These are phyloP conservation scores for Apotomis betuletana DNA, from an alignment of 2,888 invertebrate genomes.

Conservation along the genomic window DNA sequence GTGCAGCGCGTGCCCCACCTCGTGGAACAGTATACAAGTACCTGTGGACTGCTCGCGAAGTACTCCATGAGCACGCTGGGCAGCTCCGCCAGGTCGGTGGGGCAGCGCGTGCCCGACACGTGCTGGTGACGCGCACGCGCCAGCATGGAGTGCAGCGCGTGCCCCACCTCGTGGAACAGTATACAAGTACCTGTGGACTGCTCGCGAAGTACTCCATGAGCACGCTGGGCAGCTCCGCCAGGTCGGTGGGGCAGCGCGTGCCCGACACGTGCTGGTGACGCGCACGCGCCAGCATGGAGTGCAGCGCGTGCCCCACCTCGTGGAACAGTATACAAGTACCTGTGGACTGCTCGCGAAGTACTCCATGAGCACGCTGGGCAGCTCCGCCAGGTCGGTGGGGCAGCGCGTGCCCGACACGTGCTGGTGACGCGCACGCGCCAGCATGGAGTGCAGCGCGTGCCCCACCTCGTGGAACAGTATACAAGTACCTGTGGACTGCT, in stretches of 20 bases:
- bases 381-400: conserved; percentile 72
- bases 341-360: not conserved
- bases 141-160: conserved; percentile 93
- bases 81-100: conserved; percentile 97
- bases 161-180: conserved; percentile 80
- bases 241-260: conserved; percentile 84
- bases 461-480: conserved; percentile 89
- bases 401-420: conserved; percentile 99
- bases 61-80: conserved; percentile 97
- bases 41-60: conserved; percentile 70
- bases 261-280: conserved; percentile 83
- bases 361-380: conserved; percentile 7
- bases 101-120: conserved; percentile 93
- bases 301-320: no score
- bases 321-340: no score
- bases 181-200: conserved; percentile 83
- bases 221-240: conserved; percentile 90
- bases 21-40: no score
- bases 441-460: conserved; percentile 97
- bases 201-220: conserved; percentile 72
- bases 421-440: conserved; percentile 95
- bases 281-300: conserved; percentile 87
- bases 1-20: no score
- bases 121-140: conserved; percentile 56
- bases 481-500: no score